These are phyloP conservation scores for Neotoxoptera formosana DNA, from an alignment of 1,140 invertebrate genomes.

Conservation along the genomic window DNA sequence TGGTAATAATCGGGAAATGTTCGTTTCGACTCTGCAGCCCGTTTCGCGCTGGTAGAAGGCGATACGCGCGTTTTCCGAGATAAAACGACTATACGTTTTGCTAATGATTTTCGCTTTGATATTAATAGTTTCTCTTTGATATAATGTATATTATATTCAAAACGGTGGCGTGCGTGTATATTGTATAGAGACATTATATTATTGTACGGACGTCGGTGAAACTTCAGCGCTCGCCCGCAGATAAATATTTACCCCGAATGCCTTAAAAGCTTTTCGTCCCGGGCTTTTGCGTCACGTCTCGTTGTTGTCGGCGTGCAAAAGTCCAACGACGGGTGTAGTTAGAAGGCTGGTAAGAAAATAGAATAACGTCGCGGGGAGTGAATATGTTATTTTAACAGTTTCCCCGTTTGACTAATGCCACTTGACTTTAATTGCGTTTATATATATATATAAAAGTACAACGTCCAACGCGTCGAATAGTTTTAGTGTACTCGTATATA, in stretches of 20 bases:
- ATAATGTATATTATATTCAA: not conserved
- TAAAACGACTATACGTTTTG: not conserved
- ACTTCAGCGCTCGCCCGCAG: not conserved
- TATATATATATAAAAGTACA: not conserved
- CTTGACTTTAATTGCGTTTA: constrained; percentile 32
- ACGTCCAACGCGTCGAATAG: not conserved
- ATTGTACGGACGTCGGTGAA: not conserved
- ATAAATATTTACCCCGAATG: not conserved
- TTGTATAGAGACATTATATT: not conserved
- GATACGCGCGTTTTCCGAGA: not conserved
- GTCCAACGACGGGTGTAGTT: not conserved
- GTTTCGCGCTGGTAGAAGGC: not conserved
- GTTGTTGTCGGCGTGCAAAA: constrained; percentile 18
- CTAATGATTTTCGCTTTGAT: not conserved
- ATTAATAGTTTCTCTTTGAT: not conserved
- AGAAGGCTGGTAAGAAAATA: not conserved
- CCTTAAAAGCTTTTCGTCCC: constrained; percentile 32
- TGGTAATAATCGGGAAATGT: not conserved
- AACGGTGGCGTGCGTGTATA: not conserved
- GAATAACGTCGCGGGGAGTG: not conserved
- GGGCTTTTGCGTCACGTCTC: not conserved
- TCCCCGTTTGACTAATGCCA: not conserved
- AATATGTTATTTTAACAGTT: constrained; percentile 11
- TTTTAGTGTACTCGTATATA: not conserved
- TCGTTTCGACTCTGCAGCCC: not conserved